Evolutionary conservation across 2,113 vertebrate species (phyloP).

Genomic region (Sitta europaea): DNA sequence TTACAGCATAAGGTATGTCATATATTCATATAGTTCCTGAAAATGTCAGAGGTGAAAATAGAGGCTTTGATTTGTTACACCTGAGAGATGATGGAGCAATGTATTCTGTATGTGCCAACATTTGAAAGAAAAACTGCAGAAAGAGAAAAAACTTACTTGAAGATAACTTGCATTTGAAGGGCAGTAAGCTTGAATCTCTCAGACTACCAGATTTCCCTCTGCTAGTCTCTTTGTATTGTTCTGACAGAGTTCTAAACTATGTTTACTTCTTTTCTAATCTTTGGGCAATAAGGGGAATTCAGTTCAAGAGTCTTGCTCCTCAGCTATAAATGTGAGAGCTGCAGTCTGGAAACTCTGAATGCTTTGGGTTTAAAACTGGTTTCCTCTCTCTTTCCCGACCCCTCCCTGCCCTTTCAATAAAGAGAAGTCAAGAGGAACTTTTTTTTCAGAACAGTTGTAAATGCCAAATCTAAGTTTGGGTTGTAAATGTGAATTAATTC

Average conservation of each 20-base stretch:
- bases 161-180: neutral
- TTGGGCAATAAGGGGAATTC: neutral
- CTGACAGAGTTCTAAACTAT: neutral
- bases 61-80: neutral
- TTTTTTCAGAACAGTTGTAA: neutral
- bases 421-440: neutral
- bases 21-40: neutral
- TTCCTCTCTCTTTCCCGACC: neutral
- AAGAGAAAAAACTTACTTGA: neutral
- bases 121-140: neutral
- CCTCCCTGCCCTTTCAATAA: neutral
- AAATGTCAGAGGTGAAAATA: neutral
- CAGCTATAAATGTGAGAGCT: neutral
- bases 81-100: neutral
- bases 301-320: neutral
- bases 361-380: neutral
- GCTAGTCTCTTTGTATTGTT: neutral
- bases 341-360: neutral
- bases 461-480: neutral
- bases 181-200: neutral
- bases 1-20: neutral
- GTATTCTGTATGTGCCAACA: neutral
- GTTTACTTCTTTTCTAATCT: neutral
- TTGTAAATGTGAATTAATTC: neutral
- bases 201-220: neutral